Base-by-base conservation (phyloP, 2,888 invertebrate species). In the Plutella xylostella region DNA sequence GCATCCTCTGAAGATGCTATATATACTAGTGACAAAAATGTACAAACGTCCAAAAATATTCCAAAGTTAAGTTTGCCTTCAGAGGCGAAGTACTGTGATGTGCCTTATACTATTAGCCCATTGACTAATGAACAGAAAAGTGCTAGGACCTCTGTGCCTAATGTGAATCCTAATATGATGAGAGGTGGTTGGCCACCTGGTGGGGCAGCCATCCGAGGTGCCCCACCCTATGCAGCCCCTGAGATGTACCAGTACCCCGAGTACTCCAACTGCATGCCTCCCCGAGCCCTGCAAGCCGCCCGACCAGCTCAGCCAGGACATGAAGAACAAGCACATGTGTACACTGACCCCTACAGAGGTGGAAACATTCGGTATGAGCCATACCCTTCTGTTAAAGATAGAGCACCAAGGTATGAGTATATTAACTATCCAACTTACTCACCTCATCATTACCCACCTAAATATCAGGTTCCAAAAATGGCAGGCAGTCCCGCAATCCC, bases 401-500 rank as follows among this genome's bases (percentile, higher is more conserved):
- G 76, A 49, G 79, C 72, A 50, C 50, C 71, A 58, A 78, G 83
- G 75, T 84, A 82, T 78, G 82, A 83, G 50, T 82, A 78, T 68
- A 57, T 76, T n/a, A n/a, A n/a, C n/a, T n/a, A n/a, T 54, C 57
- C 57, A 65, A 79, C 77, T 61, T 80, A 73, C 60, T 51, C 72
- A 48, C 73, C 65, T 56, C 62, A 73, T 53, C 77, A 72, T 55
- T 76, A 69, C 28, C 60, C 68, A 45, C 56, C 70, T 35, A 15
- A 14, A 6, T 68, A 67, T 52, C 60, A 69, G 28, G 48, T 72
- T 45, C 72, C 53, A 77, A 77, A 60, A 79, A 73, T 73, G 78
- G n/a, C 72, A 69, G 47, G 80, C 78, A 55, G 45, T 72, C 42
- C 42, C 20, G 9, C 31, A 18, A 14, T 12, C 51, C 51, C 71